Evolutionary conservation across 2,113 vertebrate species (phyloP).

Genomic region (Paracanthobrama guichenoti): DNA sequence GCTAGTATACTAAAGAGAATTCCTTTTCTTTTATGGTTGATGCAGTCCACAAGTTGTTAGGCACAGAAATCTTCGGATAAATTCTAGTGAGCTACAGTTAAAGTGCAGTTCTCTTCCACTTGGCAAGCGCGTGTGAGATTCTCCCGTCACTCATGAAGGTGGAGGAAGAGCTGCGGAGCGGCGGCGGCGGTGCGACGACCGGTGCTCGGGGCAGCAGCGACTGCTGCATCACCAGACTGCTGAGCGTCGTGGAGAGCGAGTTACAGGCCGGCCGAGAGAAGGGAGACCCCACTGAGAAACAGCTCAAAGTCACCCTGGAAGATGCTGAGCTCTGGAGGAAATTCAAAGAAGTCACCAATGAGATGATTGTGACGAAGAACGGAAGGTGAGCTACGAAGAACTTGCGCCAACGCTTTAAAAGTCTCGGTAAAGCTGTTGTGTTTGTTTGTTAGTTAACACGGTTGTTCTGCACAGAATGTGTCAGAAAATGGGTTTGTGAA

Average conservation of each 20-base stretch:
- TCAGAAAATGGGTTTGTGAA: background rate
- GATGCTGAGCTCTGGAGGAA: conserved; percentile 90
- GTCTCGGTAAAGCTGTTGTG: background rate
- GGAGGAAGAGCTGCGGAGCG: conserved; percentile 54
- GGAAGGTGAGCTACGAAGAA: conserved; percentile 80
- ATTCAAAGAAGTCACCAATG: conserved; percentile 93
- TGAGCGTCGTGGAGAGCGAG: conserved; percentile 88
- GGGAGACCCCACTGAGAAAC: conserved; percentile 92
- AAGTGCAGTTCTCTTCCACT: background rate
- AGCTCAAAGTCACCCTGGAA: conserved; percentile 88
- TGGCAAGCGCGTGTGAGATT: background rate
- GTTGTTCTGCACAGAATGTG: background rate
- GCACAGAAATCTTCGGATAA: background rate
- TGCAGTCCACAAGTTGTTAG: background rate
- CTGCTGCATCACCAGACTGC: conserved; percentile 83
- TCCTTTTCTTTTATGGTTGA: background rate
- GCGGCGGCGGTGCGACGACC: conserved; percentile 59
- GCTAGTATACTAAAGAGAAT: background rate
- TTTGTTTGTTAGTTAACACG: background rate
- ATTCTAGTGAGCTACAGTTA: background rate
- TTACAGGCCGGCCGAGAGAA: conserved; percentile 90
- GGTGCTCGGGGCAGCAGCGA: conserved; percentile 63
- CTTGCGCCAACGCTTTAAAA: background rate
- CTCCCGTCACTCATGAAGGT: conserved; percentile 72
- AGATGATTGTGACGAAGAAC: conserved; percentile 99